Evolutionary conservation across 2,888 invertebrate species (phyloP).

Genomic region (Ypsolopha sequella): DNA sequence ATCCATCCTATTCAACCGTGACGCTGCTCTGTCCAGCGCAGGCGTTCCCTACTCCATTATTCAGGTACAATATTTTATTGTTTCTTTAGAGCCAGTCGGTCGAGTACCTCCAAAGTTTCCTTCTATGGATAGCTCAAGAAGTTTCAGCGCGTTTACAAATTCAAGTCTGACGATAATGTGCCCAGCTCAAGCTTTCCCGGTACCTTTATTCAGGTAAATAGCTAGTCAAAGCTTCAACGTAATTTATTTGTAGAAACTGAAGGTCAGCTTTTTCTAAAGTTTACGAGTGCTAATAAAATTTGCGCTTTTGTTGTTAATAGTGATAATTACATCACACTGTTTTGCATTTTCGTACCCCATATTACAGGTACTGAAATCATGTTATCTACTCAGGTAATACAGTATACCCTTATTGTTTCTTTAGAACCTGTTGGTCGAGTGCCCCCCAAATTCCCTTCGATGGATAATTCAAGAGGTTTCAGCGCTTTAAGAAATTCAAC

Average conservation of each 20-base stretch:
- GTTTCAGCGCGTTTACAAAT: slow-evolving; percentile 64
- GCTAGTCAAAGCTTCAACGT: slow-evolving; percentile 4
- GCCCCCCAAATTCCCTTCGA: slow-evolving; percentile 72
- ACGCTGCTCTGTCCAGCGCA: slow-evolving; percentile 78
- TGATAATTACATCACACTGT: too few relatives aligned
- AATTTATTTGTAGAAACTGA: slow-evolving; percentile 4
- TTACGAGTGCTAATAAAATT: too few relatives aligned
- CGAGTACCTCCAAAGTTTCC: slow-evolving; percentile 73
- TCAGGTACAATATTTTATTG: slow-evolving; percentile 69
- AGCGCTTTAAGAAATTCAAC: slow-evolving; percentile 59
- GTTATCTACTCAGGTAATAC: too few relatives aligned
- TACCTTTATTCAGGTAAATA: slow-evolving; percentile 78
- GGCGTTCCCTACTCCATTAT: slow-evolving; percentile 79
- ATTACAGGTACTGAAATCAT: too few relatives aligned
- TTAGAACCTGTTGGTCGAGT: slow-evolving; percentile 77
- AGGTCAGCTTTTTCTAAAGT: too few relatives aligned
- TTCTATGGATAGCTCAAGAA: slow-evolving; percentile 74
- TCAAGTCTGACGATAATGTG: slow-evolving; percentile 75
- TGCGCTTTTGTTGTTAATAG: too few relatives aligned
- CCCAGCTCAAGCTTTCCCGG: slow-evolving; percentile 82
- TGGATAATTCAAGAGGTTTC: slow-evolving; percentile 75
- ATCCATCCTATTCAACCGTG: slow-evolving; percentile 57
- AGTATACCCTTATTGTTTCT: slow-evolving; percentile 16
- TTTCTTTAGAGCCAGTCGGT: slow-evolving; percentile 71
- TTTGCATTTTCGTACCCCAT: too few relatives aligned